Evolutionary conservation across 2,797 vertebrate genomes (phyloP), one percentile per base, ranked within the genome.

Genomic region (Mormyrops attenuatus): DNA sequence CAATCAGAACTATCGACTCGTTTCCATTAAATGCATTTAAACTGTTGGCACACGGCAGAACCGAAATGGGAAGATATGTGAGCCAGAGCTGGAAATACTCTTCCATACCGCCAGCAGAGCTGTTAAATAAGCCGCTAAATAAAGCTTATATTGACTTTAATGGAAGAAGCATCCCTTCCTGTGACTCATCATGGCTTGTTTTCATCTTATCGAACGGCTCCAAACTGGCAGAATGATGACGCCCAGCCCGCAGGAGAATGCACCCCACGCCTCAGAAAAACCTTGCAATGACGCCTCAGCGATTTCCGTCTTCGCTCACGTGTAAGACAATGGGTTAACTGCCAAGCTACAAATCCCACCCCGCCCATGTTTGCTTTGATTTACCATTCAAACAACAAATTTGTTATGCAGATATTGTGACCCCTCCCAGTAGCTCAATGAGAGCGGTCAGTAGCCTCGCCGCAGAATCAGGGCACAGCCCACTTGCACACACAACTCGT

Each of bases 1-100:
- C 55, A 90, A 89, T 92, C 90, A 90, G 89, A 91, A 63, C 66
- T 77, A 88, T 63, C 90, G 91, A 84, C 92, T 91, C 22, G 22
- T 69, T 52, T 30, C 88, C 26, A 50, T 89, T 89, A 90, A 91
- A 84, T 90, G 57, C 77, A 85, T 77, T 90, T 84, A 49, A 88
- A n/a, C 49, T 60, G 50, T n/a, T 8, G 66, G 90, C 88, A 92
- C 38, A n/a, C 34, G 34, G 20, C 2, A 7, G 73, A 44, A 44
- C 73, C 3, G 38, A 80, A 44, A 80, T 1, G 38, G 73, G 73
- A 44, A 34, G 73, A 44, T 80, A 80, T 9, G 38, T 6, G 2
- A 80, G 34, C 73, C 73, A 80, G 38, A 80, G 20, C 73, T 44
- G 73, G 73, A 41, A 80, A 80, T 20, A 44, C 73, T n/a, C 38